Conservation (phyloP, 1,140 invertebrate species). For the Eumeta japonica region DNA sequence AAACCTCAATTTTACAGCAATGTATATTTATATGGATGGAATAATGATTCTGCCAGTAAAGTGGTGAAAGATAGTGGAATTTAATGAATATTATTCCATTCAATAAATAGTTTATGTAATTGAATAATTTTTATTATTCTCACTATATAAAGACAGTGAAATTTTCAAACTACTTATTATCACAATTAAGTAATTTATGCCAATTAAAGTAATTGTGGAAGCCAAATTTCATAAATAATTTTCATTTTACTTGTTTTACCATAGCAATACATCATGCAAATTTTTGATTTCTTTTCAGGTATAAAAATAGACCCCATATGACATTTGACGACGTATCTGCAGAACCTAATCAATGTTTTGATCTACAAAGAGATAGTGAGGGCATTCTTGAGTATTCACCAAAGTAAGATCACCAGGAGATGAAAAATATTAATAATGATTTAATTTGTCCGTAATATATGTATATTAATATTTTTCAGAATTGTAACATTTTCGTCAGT, state of each 20-base stretch:
- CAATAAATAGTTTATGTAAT: too few relatives aligned
- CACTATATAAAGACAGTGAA: too few relatives aligned
- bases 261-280: too few relatives aligned
- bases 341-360: constrained; percentile 87
- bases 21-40: too few relatives aligned
- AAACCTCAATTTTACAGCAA: too few relatives aligned
- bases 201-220: neutral
- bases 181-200: neutral
- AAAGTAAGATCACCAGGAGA: constrained; percentile 82
- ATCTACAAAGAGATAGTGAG: constrained; percentile 74
- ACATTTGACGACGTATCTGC: constrained; percentile 82
- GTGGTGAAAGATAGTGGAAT: too few relatives aligned
- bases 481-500: constrained; percentile 89
- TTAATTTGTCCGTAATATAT: neutral
- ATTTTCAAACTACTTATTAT: too few relatives aligned
- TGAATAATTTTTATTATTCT: too few relatives aligned
- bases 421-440: constrained; percentile 1
- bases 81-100: too few relatives aligned
- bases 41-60: too few relatives aligned
- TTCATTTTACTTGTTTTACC: too few relatives aligned
- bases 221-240: too few relatives aligned
- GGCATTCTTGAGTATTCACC: constrained; percentile 85
- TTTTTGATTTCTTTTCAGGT: constrained; percentile 61
- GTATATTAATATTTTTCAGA: constrained; percentile 56
- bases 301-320: constrained; percentile 90